Evolutionary conservation across 2,888 invertebrate species (phyloP), one percentile per base, ranked within the genome.

Genomic region (Amblyjoppa fuscipennis): DNA sequence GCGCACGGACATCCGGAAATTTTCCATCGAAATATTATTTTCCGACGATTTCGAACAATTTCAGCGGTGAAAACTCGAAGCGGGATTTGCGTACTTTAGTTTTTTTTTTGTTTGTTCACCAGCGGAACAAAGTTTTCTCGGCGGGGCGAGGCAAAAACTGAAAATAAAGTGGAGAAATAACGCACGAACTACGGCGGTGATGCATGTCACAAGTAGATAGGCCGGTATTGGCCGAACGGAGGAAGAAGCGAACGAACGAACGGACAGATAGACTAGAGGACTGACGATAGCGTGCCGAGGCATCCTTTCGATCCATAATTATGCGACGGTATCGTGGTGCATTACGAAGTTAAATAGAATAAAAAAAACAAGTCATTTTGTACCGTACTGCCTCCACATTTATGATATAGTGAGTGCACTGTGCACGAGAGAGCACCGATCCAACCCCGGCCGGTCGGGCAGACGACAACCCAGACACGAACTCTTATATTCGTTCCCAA

Each of bases 241-340:
- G 20, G 28, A 68, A 45, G 20, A 59, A 45, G 25, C 41, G 68
- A 64, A 77, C 59, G 28, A 73, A 77, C 53, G 45, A 49, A 73
- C 77, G 56, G 56, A 83, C 49, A 53, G 75, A 73, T 59, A 51
- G 41, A 68, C 56, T 68, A 66, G 28, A 31, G 71, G 56, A 71
- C 68, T 53, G 82, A 38, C 66, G 82, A 85, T 88, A 51, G 85
- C 88, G 88, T 88, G 88, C 77, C 81, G 68, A 78, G 66, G 71
- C 70, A 87, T 87, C 73, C 74, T 87, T 87, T 83, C 84, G 84
- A 88, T 87, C 84, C 76, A 87, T 87, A 87, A 87, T 87, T 88
- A 85, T 79, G 83, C 84, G 86, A 87, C 84, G 84, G 79, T 87
- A 88, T 88, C 86, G 81, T 81, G 68, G 79, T 86, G 82, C 86